phyloP scores from a whole-genome alignment of 2,797 vertebrate genomes.

The Platalea minor region DNA sequence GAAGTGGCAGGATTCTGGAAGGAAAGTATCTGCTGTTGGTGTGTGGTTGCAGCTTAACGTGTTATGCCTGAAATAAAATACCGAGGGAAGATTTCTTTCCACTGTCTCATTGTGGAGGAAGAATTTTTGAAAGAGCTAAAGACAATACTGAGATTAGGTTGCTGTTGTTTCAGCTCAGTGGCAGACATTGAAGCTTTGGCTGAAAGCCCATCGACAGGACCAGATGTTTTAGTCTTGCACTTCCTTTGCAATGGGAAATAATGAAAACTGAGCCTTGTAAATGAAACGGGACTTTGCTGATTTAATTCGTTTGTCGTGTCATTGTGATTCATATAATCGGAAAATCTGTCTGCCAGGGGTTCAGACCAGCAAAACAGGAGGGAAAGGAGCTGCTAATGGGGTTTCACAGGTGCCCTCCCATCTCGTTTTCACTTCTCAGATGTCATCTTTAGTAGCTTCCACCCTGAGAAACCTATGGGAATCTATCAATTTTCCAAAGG shows the following conservation, averaged over 20 bases:
- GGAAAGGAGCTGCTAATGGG: conserved; percentile 21
- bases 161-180: conserved; percentile 87
- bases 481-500: background rate
- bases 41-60: conserved; percentile 67
- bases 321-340: conserved; percentile 62
- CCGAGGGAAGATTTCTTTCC: conserved; percentile 56
- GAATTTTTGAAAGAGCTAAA: conserved; percentile 76
- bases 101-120: conserved; percentile 72
- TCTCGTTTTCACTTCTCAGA: background rate
- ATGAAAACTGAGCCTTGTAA: conserved; percentile 48
- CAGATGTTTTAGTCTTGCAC: conserved; percentile 77
- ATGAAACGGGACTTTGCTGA: conserved; percentile 28
- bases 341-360: conserved; percentile 11
- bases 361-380: conserved; percentile 68
- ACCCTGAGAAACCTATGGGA: background rate
- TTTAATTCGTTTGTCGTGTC: conserved; percentile 65
- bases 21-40: background rate
- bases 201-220: conserved; percentile 70
- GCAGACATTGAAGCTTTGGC: conserved; percentile 85
- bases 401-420: conserved; percentile 37
- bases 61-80: conserved; percentile 62
- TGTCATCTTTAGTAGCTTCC: background rate
- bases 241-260: conserved; percentile 69
- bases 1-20: background rate
- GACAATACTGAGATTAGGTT: conserved; percentile 85